phyloP scores from a whole-genome alignment of 2,888 invertebrate genomes.

The Oithona nana region DNA sequence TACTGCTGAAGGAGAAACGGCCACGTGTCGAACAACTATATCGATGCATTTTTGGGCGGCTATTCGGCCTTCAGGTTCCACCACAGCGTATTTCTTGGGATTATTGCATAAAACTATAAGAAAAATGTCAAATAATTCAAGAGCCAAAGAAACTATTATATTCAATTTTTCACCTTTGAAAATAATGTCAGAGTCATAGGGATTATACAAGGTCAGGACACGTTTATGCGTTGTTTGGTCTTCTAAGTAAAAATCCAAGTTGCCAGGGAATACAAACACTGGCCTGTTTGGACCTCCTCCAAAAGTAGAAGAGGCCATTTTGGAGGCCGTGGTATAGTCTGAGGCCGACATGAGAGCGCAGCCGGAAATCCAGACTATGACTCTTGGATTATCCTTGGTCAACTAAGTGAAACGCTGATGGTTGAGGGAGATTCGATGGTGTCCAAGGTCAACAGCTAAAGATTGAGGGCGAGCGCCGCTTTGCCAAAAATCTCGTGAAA shows the following conservation, averaged over 20 bases:
- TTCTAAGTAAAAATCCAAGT: slow-evolving; percentile 51
- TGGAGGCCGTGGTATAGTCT: too few relatives aligned
- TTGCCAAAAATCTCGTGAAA: too few relatives aligned
- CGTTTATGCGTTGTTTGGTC: slow-evolving; percentile 59
- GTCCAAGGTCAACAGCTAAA: too few relatives aligned
- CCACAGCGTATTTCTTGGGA: slow-evolving; percentile 56
- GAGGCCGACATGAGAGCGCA: too few relatives aligned
- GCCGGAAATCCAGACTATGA: too few relatives aligned
- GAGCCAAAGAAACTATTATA: too few relatives aligned
- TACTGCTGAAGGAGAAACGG: neutral
- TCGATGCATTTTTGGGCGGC: slow-evolving; percentile 55
- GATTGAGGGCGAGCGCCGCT: too few relatives aligned
- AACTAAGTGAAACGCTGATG: too few relatives aligned
- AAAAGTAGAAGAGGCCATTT: neutral
- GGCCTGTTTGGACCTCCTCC: slow-evolving; percentile 32
- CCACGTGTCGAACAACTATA: slow-evolving; percentile 44
- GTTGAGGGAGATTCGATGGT: too few relatives aligned
- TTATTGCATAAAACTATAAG: slow-evolving; percentile 49
- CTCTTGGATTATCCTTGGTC: too few relatives aligned
- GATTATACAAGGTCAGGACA: slow-evolving; percentile 60
- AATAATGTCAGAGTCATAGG: slow-evolving; percentile 64
- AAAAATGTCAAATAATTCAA: too few relatives aligned
- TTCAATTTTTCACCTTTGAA: slow-evolving; percentile 15
- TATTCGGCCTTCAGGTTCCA: slow-evolving; percentile 57
- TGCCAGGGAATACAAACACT: slow-evolving; percentile 60